Percentiles rank a stretch among this genome's conserved stretches.
phyloP scores from a whole-genome alignment of 2,888 invertebrate species.

The Drosophila cognata region DNA sequence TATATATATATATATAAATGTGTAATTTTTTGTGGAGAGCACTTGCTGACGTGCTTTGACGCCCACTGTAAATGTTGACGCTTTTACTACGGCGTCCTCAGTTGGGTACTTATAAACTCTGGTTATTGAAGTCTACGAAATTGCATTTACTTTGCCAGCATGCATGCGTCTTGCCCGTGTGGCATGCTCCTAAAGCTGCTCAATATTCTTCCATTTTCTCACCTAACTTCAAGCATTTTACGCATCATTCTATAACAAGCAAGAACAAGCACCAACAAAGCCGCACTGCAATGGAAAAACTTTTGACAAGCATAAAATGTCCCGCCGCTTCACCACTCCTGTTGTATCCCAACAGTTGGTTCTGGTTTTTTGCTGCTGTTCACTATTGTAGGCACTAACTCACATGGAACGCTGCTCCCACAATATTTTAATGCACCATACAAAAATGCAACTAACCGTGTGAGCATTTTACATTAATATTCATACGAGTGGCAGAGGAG shows the following conservation, averaged over 20 bases:
- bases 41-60: constrained; percentile 1
- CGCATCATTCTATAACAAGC: constrained; percentile 68
- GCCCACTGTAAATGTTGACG: constrained; percentile 39
- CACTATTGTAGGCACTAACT: constrained; percentile 75
- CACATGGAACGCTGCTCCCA: constrained; percentile 76
- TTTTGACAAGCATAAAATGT: constrained; percentile 51
- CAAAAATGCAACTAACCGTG: constrained; percentile 80
- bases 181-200: constrained; percentile 12
- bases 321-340: background rate
- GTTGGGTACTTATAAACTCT: constrained; percentile 72
- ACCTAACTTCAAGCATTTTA: constrained; percentile 70
- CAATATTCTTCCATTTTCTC: constrained; percentile 61
- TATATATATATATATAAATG: no score
- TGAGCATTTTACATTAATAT: constrained; percentile 79
- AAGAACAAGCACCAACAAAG: constrained; percentile 17
- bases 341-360: constrained; percentile 33
- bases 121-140: constrained; percentile 75
- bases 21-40: background rate
- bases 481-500: constrained; percentile 46
- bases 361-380: constrained; percentile 29
- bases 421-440: constrained; percentile 71
- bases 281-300: constrained; percentile 43
- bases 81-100: constrained; percentile 42
- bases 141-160: constrained; percentile 71
- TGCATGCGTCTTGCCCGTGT: constrained; percentile 13